Percentiles rank a stretch among this genome's conserved stretches.
These are phyloP conservation scores for Melanotaenia trifasciata DNA, from an alignment of 2,797 vertebrate species.

Conservation along the genomic window DNA sequence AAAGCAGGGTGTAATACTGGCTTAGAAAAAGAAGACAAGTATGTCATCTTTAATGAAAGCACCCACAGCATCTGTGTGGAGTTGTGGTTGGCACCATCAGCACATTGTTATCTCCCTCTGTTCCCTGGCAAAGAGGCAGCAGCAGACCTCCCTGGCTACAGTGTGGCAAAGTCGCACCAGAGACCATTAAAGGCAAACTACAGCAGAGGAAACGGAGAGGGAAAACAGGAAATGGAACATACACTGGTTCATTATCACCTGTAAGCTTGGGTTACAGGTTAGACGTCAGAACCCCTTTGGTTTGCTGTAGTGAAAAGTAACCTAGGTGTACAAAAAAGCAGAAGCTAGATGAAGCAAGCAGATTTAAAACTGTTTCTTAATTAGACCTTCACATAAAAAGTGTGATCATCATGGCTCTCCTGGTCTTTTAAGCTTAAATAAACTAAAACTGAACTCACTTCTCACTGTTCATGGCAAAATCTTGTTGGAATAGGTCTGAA, in stretches of 20 bases:
- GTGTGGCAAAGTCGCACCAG: constrained; percentile 46
- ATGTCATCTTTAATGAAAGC: constrained; percentile 72
- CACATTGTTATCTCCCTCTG: constrained; percentile 77
- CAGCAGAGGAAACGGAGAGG: constrained; percentile 51
- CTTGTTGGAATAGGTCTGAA: constrained; percentile 4
- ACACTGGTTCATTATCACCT: constrained; percentile 61
- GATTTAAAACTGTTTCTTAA: constrained; percentile 39
- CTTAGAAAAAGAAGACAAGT: constrained; percentile 63
- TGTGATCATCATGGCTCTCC: constrained; percentile 15
- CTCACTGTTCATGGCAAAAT: constrained; percentile 4
- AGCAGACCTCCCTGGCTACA: constrained; percentile 51
- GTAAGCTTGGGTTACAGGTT: constrained; percentile 30
- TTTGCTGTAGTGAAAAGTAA: not conserved
- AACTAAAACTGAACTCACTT: not conserved
- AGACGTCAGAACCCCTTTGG: constrained; percentile 33
- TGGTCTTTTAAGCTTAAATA: constrained; percentile 23
- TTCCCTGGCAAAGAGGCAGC: constrained; percentile 61
- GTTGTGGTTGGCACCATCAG: constrained; percentile 69
- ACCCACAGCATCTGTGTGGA: constrained; percentile 53
- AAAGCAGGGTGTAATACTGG: constrained; percentile 57
- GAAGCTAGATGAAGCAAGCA: not conserved
- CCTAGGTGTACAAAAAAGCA: constrained; percentile 12
- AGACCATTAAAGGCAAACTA: constrained; percentile 69
- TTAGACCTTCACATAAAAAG: constrained; percentile 36
- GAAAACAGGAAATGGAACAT: constrained; percentile 47